These are phyloP conservation scores for Ancistrus triradiatus DNA, from an alignment of 2,113 vertebrate species.

Conservation along the genomic window DNA sequence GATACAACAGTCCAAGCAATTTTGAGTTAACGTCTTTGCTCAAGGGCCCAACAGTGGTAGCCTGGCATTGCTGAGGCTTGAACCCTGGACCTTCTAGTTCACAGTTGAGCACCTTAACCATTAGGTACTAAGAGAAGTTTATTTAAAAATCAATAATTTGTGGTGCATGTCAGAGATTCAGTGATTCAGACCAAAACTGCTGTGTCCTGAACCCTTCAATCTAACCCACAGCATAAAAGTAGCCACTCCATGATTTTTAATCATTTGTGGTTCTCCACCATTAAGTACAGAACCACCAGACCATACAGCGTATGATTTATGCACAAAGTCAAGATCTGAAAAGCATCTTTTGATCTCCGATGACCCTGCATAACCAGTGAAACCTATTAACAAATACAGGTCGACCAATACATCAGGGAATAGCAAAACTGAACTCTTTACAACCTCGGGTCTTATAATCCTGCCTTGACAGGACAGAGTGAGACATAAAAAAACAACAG, in stretches of 20 bases:
- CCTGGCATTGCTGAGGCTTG: background rate
- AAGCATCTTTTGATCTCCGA: conserved; percentile 14
- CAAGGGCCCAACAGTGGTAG: too few species aligned
- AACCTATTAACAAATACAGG: conserved; percentile 19
- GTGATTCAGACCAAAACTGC: conserved; percentile 14
- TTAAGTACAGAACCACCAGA: background rate
- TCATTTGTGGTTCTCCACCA: conserved; percentile 2
- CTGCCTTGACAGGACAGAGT: background rate
- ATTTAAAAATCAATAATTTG: background rate
- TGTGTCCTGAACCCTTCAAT: conserved; percentile 7
- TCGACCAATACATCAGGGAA: conserved; percentile 6
- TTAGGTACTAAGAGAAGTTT: too few species aligned
- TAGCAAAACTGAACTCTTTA: background rate
- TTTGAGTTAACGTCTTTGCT: background rate
- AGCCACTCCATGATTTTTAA: conserved; percentile 7
- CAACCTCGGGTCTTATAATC: background rate
- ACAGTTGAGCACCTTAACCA: too few species aligned
- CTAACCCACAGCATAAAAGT: background rate
- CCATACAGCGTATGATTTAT: background rate
- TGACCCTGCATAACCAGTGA: conserved; percentile 14
- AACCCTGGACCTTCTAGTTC: background rate
- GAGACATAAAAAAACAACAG: conserved; percentile 9
- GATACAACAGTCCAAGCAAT: background rate
- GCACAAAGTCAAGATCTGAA: background rate
- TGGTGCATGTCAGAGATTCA: conserved; percentile 16